Evolutionary conservation across 2,888 invertebrate species (phyloP).

Genomic region (Philonicus albiceps): DNA sequence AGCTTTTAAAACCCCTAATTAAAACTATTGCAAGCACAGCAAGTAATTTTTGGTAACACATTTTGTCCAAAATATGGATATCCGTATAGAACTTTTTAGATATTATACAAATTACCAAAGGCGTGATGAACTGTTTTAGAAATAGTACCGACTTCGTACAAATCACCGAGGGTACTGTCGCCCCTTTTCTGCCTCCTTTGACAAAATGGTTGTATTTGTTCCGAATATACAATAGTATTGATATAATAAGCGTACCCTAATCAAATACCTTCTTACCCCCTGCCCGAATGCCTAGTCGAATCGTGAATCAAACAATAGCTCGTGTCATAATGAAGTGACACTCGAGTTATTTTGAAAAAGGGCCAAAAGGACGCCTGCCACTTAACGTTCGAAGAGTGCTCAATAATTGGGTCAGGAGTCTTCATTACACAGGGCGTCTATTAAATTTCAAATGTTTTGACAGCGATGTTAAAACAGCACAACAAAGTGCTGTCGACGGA

Average conservation of each 20-base stretch:
- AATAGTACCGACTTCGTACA: background rate
- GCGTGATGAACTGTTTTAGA: background rate
- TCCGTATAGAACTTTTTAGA: background rate
- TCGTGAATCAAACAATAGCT: background rate
- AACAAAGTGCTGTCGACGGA: background rate
- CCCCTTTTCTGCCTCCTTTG: background rate
- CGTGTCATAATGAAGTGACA: constrained; percentile 25
- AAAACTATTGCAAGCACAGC: background rate
- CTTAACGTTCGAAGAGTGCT: constrained; percentile 1
- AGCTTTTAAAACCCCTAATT: background rate
- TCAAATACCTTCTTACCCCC: background rate
- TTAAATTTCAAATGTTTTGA: constrained; percentile 28
- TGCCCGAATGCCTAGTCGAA: background rate
- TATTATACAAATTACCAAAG: background rate
- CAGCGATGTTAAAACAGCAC: constrained; percentile 29
- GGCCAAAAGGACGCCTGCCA: background rate
- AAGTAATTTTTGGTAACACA: background rate
- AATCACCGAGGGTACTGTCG: background rate
- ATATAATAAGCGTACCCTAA: constrained; percentile 14
- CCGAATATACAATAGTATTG: background rate
- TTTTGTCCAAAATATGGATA: background rate
- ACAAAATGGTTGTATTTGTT: background rate
- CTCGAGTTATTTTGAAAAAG: constrained; percentile 34
- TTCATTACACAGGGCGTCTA: background rate
- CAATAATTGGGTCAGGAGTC: constrained; percentile 22